Percentiles rank a stretch among this genome's conserved stretches.
These are phyloP conservation scores for Sturmia bella DNA, from an alignment of 2,888 invertebrate genomes.

Conservation along the genomic window DNA sequence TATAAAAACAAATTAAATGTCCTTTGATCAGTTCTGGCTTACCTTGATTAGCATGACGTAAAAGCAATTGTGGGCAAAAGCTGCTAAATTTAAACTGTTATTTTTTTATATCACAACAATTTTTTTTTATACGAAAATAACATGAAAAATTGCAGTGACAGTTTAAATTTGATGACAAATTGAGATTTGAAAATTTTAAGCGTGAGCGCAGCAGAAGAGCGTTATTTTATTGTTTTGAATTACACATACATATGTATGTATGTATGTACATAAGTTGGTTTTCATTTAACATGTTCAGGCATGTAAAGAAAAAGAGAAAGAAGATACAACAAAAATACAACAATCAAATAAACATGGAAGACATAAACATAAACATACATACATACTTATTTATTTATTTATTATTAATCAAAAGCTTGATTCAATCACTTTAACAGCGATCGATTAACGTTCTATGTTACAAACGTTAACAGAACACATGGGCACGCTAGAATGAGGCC, in stretches of 20 bases:
- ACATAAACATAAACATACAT: conserved; percentile 30
- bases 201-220: conserved; percentile 57
- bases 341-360: conserved; percentile 55
- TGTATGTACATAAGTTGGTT: neutral
- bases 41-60: conserved; percentile 77
- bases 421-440: too few relatives aligned
- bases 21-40: conserved; percentile 71
- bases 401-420: too few relatives aligned
- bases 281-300: conserved; percentile 73
- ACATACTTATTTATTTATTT: conserved; percentile 19
- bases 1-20: neutral
- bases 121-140: neutral
- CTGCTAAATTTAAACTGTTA: conserved; percentile 75
- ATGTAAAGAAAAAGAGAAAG: conserved; percentile 75
- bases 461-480: too few relatives aligned
- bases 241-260: too few relatives aligned
- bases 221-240: conserved; percentile 39
- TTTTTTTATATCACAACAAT: neutral
- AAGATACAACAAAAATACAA: conserved; percentile 53
- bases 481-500: too few relatives aligned
- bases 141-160: conserved; percentile 12
- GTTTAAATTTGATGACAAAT: conserved; percentile 47
- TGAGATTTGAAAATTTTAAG: conserved; percentile 44
- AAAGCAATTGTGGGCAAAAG: conserved; percentile 79
- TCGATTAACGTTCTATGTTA: too few relatives aligned